These are phyloP conservation scores for Pandemis cinnamomeana DNA, from an alignment of 2,888 invertebrate genomes.

Conservation along the genomic window DNA sequence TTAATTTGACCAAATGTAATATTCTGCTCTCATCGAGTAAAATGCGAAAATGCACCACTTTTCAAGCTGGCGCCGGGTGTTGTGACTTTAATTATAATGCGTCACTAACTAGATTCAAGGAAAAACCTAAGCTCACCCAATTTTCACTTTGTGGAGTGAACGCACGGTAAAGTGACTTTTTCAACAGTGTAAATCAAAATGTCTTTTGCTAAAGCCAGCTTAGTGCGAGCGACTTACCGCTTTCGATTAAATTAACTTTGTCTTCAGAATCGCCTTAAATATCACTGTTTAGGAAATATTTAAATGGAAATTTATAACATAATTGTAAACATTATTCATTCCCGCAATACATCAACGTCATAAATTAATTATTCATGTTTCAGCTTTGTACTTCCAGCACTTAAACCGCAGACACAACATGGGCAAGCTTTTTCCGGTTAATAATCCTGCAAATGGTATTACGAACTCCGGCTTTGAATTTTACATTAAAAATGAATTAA, in stretches of 20 bases:
- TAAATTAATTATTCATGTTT: slow-evolving; percentile 13
- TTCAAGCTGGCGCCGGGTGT: not conserved
- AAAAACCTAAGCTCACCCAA: slow-evolving; percentile 11
- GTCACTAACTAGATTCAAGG: not conserved
- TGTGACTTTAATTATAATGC: not conserved
- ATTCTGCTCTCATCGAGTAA: not conserved
- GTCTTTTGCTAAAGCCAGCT: slow-evolving; percentile 56
- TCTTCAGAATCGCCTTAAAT: slow-evolving; percentile 53
- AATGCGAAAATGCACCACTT: not conserved
- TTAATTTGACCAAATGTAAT: too few species aligned
- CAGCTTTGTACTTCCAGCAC: slow-evolving; percentile 19
- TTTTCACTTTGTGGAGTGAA: slow-evolving; percentile 32
- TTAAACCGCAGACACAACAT: slow-evolving; percentile 30
- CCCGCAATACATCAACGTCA: not conserved
- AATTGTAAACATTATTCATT: not conserved
- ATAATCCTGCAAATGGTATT: slow-evolving; percentile 37
- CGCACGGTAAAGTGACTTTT: slow-evolving; percentile 50
- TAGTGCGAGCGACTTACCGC: slow-evolving; percentile 40
- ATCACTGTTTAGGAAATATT: slow-evolving; percentile 49
- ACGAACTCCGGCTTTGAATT: slow-evolving; percentile 42
- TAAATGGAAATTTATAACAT: slow-evolving; percentile 4
- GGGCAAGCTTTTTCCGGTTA: slow-evolving; percentile 14
- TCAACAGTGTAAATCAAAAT: slow-evolving; percentile 58
- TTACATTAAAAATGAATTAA: slow-evolving; percentile 43
- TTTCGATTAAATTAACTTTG: slow-evolving; percentile 48